Base-by-base conservation (phyloP, 2,888 invertebrate species). In the Standfussiana lucernea region DNA sequence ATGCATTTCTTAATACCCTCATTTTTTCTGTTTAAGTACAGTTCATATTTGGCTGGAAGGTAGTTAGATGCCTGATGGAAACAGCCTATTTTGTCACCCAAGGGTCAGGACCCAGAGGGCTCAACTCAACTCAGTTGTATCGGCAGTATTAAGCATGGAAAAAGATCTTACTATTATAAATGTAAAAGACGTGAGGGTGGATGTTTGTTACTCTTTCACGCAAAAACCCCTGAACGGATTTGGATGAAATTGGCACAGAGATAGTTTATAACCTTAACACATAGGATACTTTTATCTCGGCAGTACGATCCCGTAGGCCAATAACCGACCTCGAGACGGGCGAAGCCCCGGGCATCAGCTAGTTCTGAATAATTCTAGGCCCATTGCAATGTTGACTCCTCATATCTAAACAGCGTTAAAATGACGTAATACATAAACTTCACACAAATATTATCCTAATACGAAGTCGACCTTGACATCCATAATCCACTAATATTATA, bases 371-470 rank as follows among this genome's bases (percentile, higher is more conserved):
- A n/a, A n/a, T n/a, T n/a, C n/a, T 64, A 79, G 21, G 7, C n/a
- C 24, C 28, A 24, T 47, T 67, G 83, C 68, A 82, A 80, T 77
- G 68, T 80, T 64, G 62, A 47, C 40, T 50, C 53, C 62, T 56
- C 47, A 28, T 37, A 72, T 24, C 50, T 45, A 68, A 84, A 81
- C 32, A 64, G 37, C 72, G 35, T 72, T 69, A 47, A 61, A 61
- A 40, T 61, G 59, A 80, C 61, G 66, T 84, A 82, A 74, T 74
- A 84, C 79, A 74, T 84, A 80, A 74, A 56, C 47, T 61, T 61
- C 32, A 56, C n/a, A 84, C 69, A 56, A 74, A 80, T 84, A 67
- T 84, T 74, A 74, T 70, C 3, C 35, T 32, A 70, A 66, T 47
- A 80, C 66, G 56, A 47, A 40, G 13, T 28, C 66, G 59, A 70